Percentiles rank a stretch among this genome's conserved stretches.
These are phyloP conservation scores for Bradypodion ventrale DNA, from an alignment of 2,797 vertebrate genomes.

Conservation along the genomic window DNA sequence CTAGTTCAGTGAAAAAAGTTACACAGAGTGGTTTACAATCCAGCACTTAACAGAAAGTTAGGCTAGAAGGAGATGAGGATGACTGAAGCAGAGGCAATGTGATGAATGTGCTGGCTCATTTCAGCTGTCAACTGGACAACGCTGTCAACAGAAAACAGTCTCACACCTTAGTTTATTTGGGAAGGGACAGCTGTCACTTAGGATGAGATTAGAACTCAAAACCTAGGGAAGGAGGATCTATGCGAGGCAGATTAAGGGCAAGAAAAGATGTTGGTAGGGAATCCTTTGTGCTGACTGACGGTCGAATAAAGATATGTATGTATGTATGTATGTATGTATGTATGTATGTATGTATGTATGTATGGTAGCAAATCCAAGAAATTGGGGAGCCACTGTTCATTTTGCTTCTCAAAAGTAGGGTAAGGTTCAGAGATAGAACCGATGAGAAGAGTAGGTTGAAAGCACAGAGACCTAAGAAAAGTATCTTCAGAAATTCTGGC, in stretches of 20 bases:
- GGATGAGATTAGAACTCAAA: background rate
- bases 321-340: too few species aligned
- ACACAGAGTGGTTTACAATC: too few species aligned
- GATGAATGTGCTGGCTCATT: background rate
- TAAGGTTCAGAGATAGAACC: too few species aligned
- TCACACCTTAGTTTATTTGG: background rate
- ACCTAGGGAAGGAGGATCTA: background rate
- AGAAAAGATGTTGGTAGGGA: background rate
- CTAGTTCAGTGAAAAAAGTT: too few species aligned
- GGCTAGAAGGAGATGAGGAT: too few species aligned
- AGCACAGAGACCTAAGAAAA: background rate
- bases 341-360: too few species aligned
- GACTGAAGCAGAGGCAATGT: too few species aligned
- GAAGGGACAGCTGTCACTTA: background rate
- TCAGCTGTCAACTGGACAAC: background rate
- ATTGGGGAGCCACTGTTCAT: too few species aligned
- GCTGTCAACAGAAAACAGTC: background rate
- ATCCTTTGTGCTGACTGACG: too few species aligned
- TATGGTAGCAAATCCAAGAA: background rate
- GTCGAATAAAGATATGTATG: too few species aligned
- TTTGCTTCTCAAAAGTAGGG: background rate
- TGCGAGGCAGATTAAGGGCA: background rate
- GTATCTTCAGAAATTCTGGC: background rate
- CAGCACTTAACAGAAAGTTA: too few species aligned
- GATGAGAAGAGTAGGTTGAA: background rate